Evolutionary conservation across 2,797 vertebrate species (phyloP).

Genomic region (Crypturellus tataupa): DNA sequence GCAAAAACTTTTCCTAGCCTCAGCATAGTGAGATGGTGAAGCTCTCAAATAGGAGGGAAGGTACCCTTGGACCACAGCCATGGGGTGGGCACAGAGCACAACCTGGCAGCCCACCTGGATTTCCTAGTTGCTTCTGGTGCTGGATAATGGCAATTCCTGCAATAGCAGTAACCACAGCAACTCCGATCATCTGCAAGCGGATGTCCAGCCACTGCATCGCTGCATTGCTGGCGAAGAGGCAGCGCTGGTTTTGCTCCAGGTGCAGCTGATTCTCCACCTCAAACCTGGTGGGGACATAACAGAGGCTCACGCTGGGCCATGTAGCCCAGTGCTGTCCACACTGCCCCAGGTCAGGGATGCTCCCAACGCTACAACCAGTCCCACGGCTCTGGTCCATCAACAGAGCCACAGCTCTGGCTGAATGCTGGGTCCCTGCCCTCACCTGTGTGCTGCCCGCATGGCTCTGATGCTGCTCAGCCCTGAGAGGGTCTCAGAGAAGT

Average conservation of each 20-base stretch:
- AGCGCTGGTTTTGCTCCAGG: constrained; percentile 93
- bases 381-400: background rate
- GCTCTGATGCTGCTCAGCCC: constrained; percentile 92
- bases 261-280: constrained; percentile 86
- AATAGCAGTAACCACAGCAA: constrained; percentile 88
- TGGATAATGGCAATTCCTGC: constrained; percentile 89
- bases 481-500: constrained; percentile 93
- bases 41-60: background rate
- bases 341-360: background rate
- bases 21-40: background rate
- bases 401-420: background rate
- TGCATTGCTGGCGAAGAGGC: constrained; percentile 90
- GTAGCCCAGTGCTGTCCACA: background rate
- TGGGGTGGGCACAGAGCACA: background rate
- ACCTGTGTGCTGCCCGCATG: constrained; percentile 87
- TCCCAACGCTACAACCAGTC: background rate
- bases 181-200: constrained; percentile 95
- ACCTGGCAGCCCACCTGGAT: constrained; percentile 87
- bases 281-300: constrained; percentile 84
- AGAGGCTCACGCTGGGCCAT: background rate
- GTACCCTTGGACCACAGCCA: background rate
- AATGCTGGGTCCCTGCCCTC: background rate
- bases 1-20: background rate
- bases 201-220: constrained; percentile 94
- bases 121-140: constrained; percentile 85